Evolutionary conservation across 1,140 invertebrate species (phyloP), one percentile per base, ranked within the genome.

Genomic region (Zelostemma sp.): DNA sequence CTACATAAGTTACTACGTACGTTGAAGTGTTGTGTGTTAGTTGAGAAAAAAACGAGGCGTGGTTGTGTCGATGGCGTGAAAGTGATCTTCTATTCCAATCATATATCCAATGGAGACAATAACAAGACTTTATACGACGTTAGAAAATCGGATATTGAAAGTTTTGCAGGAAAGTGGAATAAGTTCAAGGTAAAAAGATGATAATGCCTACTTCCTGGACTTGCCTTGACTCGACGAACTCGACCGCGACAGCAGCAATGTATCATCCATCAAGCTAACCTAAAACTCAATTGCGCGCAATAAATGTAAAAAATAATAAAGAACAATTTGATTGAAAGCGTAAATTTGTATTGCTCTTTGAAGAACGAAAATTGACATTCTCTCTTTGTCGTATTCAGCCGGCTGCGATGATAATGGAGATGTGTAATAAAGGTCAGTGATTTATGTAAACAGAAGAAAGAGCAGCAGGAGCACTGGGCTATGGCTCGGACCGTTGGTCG

Each of bases 401-500:
- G n/a, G n/a, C n/a, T n/a, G n/a, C n/a, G n/a, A n/a, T n/a, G n/a
- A n/a, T n/a, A n/a, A n/a, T n/a, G n/a, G n/a, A n/a, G n/a, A n/a
- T 31, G 11, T 6, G 5, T 31, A 31, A 6, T 31, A 31, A 31
- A 31, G 11, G 11, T 38, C 14, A n/a, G 14, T 4, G 11, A 4
- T 3, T 11, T 11, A 2, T 38, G 14, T 38, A 38, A 38, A n/a
- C 54, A 79, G 87, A 86, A 74, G 82, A 79, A 68, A 84, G 87
- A n/a, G n/a, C n/a, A 28, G 25, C 25, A 63, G 81, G 81, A 81
- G 77, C 19, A 69, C 82, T 57, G 89, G 89, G 74, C 68, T 88
- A 75, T 90, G 89, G 88, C 69, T 89, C 28, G 82, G 83, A 25
- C 83, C 84, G 41, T 70, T 89, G 25, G 68, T 88, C 15, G 88